Evolutionary conservation across 1,140 invertebrate genomes (phyloP).

Genomic region (Macrocentrus cingulum): DNA sequence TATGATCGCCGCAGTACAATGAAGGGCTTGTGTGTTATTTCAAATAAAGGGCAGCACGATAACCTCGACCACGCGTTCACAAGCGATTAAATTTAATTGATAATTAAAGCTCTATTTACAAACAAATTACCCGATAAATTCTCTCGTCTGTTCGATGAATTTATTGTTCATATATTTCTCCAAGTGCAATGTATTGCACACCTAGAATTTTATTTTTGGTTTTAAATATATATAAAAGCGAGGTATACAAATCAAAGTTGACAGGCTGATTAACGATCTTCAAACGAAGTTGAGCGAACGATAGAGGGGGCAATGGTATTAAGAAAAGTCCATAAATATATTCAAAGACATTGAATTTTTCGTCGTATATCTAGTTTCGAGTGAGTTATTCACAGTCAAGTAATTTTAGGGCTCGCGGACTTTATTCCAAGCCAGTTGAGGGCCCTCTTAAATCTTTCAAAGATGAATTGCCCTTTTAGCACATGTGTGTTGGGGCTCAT

Average conservation of each 20-base stretch:
- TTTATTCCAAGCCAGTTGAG: neutral
- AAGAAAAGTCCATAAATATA: neutral
- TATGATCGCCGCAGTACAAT: conserved; percentile 18
- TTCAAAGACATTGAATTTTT: conserved; percentile 6
- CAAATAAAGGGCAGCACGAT: conserved; percentile 7
- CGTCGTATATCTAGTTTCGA: neutral
- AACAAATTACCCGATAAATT: conserved; percentile 27
- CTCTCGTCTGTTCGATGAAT: conserved; percentile 19
- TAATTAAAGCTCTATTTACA: conserved; percentile 27
- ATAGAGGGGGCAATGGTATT: neutral
- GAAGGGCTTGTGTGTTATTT: conserved; percentile 9
- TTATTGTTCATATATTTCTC: conserved; percentile 16
- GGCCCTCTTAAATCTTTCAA: conserved; percentile 1
- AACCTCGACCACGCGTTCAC: conserved; percentile 20
- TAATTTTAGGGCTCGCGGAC: conserved; percentile 22
- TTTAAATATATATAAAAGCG: too few species aligned
- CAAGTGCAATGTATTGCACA: neutral
- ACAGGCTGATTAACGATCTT: too few species aligned
- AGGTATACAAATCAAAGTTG: too few species aligned
- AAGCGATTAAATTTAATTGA: conserved; percentile 30
- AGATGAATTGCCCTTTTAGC: conserved; percentile 21
- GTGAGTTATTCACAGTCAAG: conserved; percentile 23
- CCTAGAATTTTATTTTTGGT: neutral
- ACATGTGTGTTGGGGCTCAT: conserved; percentile 21
- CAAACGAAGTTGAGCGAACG: too few species aligned